Percentiles rank a stretch among this genome's conserved stretches.
phyloP scores from a whole-genome alignment of 2,797 vertebrate genomes.

The Tamandua tetradactyla region DNA sequence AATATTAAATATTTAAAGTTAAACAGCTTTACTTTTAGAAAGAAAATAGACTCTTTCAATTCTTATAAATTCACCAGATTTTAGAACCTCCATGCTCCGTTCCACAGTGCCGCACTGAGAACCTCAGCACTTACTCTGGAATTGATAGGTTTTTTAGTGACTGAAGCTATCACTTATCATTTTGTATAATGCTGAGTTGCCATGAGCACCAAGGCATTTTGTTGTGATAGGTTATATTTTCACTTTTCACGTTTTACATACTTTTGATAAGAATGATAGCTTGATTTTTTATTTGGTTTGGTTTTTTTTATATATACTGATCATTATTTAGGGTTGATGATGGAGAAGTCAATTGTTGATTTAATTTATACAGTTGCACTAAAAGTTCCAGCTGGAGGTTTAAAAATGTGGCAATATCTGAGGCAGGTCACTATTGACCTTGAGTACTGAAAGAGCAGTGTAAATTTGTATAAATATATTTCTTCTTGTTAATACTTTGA shows the following conservation, averaged over 20 bases:
- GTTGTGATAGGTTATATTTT: not conserved
- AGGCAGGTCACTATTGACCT: not conserved
- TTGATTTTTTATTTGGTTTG: not conserved
- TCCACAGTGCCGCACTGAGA: not conserved
- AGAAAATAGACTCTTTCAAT: not conserved
- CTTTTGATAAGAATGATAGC: not conserved
- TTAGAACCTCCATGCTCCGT: not conserved
- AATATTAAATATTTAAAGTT: slow-evolving; percentile 77
- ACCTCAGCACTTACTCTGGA: not conserved
- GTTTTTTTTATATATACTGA: not conserved
- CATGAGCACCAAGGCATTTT: not conserved
- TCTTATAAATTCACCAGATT: not conserved
- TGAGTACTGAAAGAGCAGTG: not conserved
- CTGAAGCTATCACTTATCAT: not conserved
- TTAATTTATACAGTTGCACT: not conserved
- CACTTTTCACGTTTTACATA: not conserved
- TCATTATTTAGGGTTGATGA: not conserved
- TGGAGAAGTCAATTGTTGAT: not conserved
- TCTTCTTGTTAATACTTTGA: not conserved
- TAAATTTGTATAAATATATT: not conserved
- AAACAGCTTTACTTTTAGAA: slow-evolving; percentile 74
- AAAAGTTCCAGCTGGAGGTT: not conserved
- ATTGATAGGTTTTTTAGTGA: not conserved
- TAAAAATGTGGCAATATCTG: not conserved
- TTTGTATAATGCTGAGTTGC: not conserved